phyloP scores from a whole-genome alignment of 2,113 vertebrate species.

The Passer montanus region DNA sequence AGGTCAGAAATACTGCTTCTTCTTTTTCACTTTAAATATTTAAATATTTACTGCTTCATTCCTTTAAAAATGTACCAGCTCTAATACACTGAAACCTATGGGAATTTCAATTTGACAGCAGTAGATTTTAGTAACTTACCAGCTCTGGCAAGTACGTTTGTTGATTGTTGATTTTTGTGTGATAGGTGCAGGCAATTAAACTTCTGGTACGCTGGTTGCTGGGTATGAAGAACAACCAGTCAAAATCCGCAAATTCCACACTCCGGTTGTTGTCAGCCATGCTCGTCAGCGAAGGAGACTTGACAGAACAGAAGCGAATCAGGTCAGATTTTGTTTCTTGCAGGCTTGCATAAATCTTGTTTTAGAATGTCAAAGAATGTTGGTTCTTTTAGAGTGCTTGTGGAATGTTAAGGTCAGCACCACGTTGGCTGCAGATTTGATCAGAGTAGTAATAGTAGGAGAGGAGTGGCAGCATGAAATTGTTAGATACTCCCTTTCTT shows the following conservation, averaged over 20 bases:
- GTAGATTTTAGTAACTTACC: background rate
- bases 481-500: background rate
- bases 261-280: conserved; percentile 95
- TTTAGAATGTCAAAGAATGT: background rate
- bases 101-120: background rate
- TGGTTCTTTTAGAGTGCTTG: background rate
- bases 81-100: background rate
- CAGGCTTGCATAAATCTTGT: background rate
- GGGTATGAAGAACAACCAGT: conserved; percentile 99
- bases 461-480: background rate
- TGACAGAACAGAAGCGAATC: conserved; percentile 98
- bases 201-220: conserved; percentile 95
- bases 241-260: conserved; percentile 97
- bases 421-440: background rate
- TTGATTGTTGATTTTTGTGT: conserved; percentile 28
- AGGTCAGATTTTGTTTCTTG: conserved; percentile 77
- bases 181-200: conserved; percentile 98
- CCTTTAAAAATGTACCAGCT: background rate
- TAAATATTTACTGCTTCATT: background rate
- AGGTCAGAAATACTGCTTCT: background rate
- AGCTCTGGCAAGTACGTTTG: background rate
- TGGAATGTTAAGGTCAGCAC: background rate
- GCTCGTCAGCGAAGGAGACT: conserved; percentile 96
- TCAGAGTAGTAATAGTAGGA: background rate
- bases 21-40: background rate